Conservation (phyloP, 2,113 vertebrate genomes). For the Phrynosoma blainvillii region DNA sequence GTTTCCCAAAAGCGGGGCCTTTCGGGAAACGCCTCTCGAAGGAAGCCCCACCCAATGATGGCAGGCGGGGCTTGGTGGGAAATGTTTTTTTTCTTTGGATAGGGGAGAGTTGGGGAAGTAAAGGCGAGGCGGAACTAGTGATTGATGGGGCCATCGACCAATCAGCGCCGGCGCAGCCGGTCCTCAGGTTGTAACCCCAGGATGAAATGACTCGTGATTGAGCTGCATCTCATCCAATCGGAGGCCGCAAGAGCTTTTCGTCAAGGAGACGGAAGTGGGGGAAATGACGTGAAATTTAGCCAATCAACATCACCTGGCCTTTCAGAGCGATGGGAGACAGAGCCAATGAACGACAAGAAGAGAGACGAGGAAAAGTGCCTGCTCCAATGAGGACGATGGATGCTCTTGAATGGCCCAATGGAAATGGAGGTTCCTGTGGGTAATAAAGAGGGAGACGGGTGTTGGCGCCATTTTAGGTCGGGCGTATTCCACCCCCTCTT, state of each 20-base stretch:
- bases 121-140: not conserved
- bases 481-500: conserved; percentile 16
- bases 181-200: conserved; percentile 47
- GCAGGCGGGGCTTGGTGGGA: conserved; percentile 34
- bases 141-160: conserved; percentile 46
- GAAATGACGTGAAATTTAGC: not conserved
- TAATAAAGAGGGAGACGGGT: conserved; percentile 20
- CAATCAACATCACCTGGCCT: conserved; percentile 21
- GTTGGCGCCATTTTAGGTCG: conserved; percentile 60
- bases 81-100: not conserved
- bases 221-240: conserved; percentile 46
- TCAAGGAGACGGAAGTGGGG: not conserved
- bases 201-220: conserved; percentile 39
- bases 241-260: conserved; percentile 11
- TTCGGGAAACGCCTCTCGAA: conserved; percentile 54
- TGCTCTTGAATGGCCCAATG: conserved; percentile 63
- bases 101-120: not conserved
- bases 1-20: conserved; percentile 59
- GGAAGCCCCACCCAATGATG: conserved; percentile 68
- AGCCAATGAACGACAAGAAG: conserved; percentile 8
- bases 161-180: conserved; percentile 56
- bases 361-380: rapidly evolving
- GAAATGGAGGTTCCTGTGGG: not conserved
- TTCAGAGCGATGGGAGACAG: not conserved
- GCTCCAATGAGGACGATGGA: conserved; percentile 40